Evolutionary conservation across 2,113 vertebrate species (phyloP).

Genomic region (Quiscalus mexicanus): DNA sequence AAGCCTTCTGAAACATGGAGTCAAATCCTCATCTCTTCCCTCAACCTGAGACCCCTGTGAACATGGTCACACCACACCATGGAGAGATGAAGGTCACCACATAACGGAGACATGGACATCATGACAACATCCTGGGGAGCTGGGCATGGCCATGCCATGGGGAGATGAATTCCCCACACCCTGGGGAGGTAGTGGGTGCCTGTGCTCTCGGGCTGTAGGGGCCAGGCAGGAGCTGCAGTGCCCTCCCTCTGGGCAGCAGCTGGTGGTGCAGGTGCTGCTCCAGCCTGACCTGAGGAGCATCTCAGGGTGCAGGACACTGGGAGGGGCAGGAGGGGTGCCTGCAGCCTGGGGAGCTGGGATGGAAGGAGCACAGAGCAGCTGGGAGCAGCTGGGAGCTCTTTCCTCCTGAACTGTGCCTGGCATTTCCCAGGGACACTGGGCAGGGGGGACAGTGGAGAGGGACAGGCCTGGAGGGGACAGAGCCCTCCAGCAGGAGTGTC

Average conservation of each 20-base stretch:
- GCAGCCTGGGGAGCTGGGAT: background rate
- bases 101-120: background rate
- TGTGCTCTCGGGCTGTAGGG: background rate
- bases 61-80: too few relatives aligned
- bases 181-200: background rate
- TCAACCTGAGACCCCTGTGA: too few relatives aligned
- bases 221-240: background rate
- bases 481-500: background rate
- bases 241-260: background rate
- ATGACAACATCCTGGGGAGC: too few relatives aligned
- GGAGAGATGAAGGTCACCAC: background rate
- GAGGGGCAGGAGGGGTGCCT: fast-evolving
- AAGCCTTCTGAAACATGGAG: too few relatives aligned
- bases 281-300: background rate
- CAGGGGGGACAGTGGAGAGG: background rate
- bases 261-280: background rate
- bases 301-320: fast-evolving
- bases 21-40: too few relatives aligned
- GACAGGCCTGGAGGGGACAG: background rate
- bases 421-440: background rate
- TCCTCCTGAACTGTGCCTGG: background rate
- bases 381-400: background rate
- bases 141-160: background rate
- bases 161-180: background rate
- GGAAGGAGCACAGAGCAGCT: background rate